phyloP scores from a whole-genome alignment of 2,797 vertebrate genomes.

The Tapera naevia region DNA sequence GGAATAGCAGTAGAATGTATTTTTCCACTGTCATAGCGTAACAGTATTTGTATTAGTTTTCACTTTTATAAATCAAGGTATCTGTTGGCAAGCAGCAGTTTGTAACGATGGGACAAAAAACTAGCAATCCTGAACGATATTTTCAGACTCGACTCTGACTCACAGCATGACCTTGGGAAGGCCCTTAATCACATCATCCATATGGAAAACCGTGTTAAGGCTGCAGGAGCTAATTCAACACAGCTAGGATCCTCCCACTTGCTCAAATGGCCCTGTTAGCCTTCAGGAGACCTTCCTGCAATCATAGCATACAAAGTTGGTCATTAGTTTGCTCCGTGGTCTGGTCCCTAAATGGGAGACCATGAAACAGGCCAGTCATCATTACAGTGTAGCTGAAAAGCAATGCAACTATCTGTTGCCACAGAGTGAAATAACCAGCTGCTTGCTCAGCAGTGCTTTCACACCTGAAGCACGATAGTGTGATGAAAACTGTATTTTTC shows the following conservation, averaged over 20 bases:
- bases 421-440: background rate
- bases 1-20: background rate
- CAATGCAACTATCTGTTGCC: background rate
- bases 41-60: background rate
- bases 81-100: background rate
- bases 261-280: background rate
- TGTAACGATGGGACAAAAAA: background rate
- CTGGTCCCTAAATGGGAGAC: background rate
- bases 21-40: background rate
- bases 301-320: background rate
- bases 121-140: background rate
- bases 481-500: background rate
- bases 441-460: background rate
- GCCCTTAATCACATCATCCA: background rate
- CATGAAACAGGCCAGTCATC: background rate
- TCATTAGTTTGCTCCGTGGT: background rate
- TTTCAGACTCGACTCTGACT: background rate
- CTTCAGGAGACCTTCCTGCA: background rate
- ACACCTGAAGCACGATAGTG: background rate
- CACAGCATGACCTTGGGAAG: background rate
- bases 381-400: background rate
- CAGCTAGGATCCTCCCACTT: background rate
- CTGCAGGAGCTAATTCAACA: background rate
- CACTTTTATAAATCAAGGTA: background rate
- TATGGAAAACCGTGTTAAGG: accelerated